Percentiles rank a stretch among this genome's conserved stretches.
These are phyloP conservation scores for Irena cyanogastra DNA, from an alignment of 2,113 vertebrate genomes.

Conservation along the genomic window DNA sequence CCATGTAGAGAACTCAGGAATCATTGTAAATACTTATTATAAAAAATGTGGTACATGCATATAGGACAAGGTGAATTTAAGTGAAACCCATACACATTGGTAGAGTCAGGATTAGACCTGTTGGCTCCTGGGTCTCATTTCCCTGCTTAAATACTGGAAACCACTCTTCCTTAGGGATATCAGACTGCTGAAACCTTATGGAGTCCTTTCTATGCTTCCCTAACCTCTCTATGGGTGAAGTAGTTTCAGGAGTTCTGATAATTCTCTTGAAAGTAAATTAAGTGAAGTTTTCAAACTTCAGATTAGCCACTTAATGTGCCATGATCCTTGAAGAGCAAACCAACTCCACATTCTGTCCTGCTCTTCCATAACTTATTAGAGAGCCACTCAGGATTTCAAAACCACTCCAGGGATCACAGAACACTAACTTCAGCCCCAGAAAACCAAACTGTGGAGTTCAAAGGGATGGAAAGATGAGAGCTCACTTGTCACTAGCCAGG, in stretches of 20 bases:
- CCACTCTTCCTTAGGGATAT: background rate
- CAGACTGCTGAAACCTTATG: background rate
- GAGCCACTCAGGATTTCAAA: background rate
- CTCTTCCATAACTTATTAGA: background rate
- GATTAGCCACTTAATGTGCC: slow-evolving; percentile 54
- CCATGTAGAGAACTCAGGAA: background rate
- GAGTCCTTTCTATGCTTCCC: background rate
- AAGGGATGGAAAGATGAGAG: background rate
- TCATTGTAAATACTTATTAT: background rate
- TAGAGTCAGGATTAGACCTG: background rate
- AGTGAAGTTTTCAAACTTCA: slow-evolving; percentile 36
- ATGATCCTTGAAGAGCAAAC: background rate
- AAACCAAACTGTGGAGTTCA: background rate
- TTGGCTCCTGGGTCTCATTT: background rate
- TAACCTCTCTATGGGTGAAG: background rate
- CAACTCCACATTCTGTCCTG: background rate
- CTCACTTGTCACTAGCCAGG: background rate
- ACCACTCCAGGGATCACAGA: background rate
- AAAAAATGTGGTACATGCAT: background rate
- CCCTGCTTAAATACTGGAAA: background rate
- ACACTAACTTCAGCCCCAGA: background rate
- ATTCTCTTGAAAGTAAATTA: slow-evolving; percentile 16
- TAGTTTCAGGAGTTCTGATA: background rate
- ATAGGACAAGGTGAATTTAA: background rate
- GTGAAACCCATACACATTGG: fast-evolving